Evolutionary conservation across 1,140 invertebrate genomes (phyloP).

Genomic region (Polypedilum vanderplanki): DNA sequence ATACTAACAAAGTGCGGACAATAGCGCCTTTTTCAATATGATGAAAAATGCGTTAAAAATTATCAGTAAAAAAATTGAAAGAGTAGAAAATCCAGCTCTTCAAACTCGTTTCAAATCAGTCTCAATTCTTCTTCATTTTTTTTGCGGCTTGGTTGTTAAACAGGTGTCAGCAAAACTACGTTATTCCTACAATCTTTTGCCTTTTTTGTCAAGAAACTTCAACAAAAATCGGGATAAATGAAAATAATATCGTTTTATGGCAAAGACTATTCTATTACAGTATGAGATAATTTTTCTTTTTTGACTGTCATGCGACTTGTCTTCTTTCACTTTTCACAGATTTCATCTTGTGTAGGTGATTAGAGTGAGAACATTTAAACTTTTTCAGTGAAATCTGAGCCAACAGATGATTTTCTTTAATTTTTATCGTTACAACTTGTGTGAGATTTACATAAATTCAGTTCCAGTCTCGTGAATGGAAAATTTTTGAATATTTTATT

Average conservation of each 20-base stretch:
- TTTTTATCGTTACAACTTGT: no score
- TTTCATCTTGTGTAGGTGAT: no score
- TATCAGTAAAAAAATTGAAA: neutral
- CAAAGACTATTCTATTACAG: neutral
- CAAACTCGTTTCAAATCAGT: constrained; percentile 8
- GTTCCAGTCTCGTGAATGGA: no score
- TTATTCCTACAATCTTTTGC: neutral
- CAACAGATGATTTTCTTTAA: no score
- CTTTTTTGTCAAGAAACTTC: neutral
- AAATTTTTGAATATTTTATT: no score
- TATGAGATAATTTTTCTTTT: constrained; percentile 13
- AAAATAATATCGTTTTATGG: neutral
- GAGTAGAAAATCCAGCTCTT: constrained; percentile 16
- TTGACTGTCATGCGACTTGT: neutral
- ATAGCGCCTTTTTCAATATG: no score
- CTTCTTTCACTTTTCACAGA: no score
- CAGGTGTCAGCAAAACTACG: neutral
- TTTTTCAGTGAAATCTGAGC: no score
- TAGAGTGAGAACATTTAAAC: no score
- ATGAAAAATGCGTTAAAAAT: no score
- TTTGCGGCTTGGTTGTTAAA: neutral
- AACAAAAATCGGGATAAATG: neutral
- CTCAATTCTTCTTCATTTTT: neutral
- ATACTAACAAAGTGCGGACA: neutral
- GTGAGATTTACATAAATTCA: no score